Evolutionary conservation across 92 coral and sea anemone genomes (phyloP), one percentile per base, ranked within the genome.

Genomic region (Parazoanthus darwini): DNA sequence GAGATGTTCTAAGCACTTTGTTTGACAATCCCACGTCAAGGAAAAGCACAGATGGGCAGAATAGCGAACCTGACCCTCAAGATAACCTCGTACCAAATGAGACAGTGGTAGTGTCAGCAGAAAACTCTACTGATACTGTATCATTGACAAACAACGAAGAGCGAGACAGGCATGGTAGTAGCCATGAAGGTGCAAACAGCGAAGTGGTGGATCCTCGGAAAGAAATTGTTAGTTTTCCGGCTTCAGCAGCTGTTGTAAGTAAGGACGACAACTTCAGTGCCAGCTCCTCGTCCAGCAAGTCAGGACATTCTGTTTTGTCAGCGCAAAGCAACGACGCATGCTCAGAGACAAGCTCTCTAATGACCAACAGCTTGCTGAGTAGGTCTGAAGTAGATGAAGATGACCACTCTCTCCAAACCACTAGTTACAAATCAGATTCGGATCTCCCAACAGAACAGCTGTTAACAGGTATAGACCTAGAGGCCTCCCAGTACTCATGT

Each of bases 401-500:
- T 15, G 82, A 79, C 8, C 15, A 14, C 2, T 79, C 82, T 44
- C 38, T 79, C 14, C 33, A 5, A 23, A 44, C 7, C n/a, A 23
- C 82, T 16, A 44, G 63, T 79, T 43, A n/a, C 66, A 46, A 23
- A 25, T 79, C 82, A 3, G 82, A 79, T 44, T 16, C 66, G 4
- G 82, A 79, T 79, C 59, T 79, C 2, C 67, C 56, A 14, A 18
- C 65, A 25, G 82, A 51, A n/a, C 20, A 79, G 36, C 63, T 48
- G 35, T 23, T 79, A 79, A 4, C 82, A 79, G 82, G 29, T n/a
- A 1, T 48, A 6, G 36, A 79, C 36, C 82, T 79, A 23, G 42
- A 79, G 0, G 82, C 82, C 56, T 44, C 63, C n/a, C 82, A 80
- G 26, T 33, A 80, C 85, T 56, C 85, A 14, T 80, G 85, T 80